Base-by-base conservation (phyloP, 2,888 invertebrate species). In the Syrphus vitripennis region DNA sequence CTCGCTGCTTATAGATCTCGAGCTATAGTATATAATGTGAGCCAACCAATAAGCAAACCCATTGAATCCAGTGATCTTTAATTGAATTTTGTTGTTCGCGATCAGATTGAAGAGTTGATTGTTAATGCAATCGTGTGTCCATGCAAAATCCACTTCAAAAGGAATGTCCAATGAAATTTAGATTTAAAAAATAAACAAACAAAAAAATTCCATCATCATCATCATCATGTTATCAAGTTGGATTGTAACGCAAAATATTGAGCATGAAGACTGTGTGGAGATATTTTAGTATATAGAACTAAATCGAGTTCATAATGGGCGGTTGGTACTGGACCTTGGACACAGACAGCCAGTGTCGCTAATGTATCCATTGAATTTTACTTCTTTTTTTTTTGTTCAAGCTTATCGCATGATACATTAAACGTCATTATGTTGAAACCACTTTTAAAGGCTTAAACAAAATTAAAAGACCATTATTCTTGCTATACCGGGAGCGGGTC, bases 41-140 rank as follows among this genome's bases (percentile, higher is more conserved):
- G 34, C 21, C 14, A 42, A 42, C 42, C 26, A 63, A n/a, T 42
- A 61, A 78, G 34, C 40, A 26, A 76, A 55, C 50, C 71, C 83
- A 78, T 67, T 78, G 59, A 50, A 24, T 29, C 42, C 65, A 57
- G 59, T 61, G 74, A 42, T 37, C 12, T 69, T 79, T 83, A 83
- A 83, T 83, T 83, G 83, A 83, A 83, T 83, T 83, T 83, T 69
- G 40, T 55, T 83, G 83, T 83, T 83, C 79, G 61, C 63, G 69
- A 59, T 81, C 81, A 76, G 81, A 81, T 81, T 55, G 70, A 81
- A 26, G 70, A 75, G 53, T 21, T 59, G 80, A 80, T 80, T 75
- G 67, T 31, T 63, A 21, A 61, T 65, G 48, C 59, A 29, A 26
- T 34, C 24, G 45, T 59, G 77, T 53, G 69, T 63, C 14, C 48